Evolutionary conservation across 2,113 vertebrate species (phyloP).

Genomic region (Lipophrys pholis): DNA sequence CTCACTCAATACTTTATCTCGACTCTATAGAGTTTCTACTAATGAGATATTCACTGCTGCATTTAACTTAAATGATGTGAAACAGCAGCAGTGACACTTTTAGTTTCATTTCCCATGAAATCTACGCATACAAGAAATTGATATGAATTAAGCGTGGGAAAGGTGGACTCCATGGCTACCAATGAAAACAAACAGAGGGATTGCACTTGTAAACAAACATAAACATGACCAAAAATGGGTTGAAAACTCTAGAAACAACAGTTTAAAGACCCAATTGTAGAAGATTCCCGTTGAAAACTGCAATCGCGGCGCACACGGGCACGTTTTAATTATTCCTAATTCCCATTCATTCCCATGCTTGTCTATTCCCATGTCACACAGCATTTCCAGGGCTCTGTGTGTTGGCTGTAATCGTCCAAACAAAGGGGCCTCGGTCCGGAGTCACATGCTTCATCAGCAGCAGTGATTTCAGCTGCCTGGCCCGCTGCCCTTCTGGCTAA

Average conservation of each 20-base stretch:
- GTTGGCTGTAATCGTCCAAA: slow-evolving; percentile 67
- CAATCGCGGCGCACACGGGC: slow-evolving; percentile 5
- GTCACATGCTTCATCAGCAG: slow-evolving; percentile 76
- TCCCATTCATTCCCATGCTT: slow-evolving; percentile 55
- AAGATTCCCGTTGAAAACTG: not conserved
- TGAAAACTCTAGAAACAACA: not conserved
- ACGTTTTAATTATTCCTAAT: slow-evolving; percentile 41
- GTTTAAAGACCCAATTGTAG: not conserved
- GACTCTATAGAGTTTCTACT: slow-evolving; percentile 5
- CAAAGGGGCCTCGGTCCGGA: slow-evolving; percentile 70
- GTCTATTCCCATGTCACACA: slow-evolving; percentile 46
- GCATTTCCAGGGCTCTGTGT: slow-evolving; percentile 55
- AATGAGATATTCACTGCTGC: not conserved
- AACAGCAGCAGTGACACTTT: no score
- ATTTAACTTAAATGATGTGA: not conserved
- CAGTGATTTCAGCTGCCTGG: slow-evolving; percentile 75
- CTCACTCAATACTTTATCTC: slow-evolving; percentile 1
- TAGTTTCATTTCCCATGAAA: not conserved
- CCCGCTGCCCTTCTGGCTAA: slow-evolving; percentile 69
- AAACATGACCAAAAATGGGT: not conserved
- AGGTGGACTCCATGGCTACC: not conserved
- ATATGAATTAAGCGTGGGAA: slow-evolving; percentile 1
- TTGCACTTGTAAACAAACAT: not conserved
- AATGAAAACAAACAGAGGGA: slow-evolving; percentile 1
- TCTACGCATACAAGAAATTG: not conserved